Base-by-base conservation (phyloP, 2,888 invertebrate species). In the Phaonia tiefii region DNA sequence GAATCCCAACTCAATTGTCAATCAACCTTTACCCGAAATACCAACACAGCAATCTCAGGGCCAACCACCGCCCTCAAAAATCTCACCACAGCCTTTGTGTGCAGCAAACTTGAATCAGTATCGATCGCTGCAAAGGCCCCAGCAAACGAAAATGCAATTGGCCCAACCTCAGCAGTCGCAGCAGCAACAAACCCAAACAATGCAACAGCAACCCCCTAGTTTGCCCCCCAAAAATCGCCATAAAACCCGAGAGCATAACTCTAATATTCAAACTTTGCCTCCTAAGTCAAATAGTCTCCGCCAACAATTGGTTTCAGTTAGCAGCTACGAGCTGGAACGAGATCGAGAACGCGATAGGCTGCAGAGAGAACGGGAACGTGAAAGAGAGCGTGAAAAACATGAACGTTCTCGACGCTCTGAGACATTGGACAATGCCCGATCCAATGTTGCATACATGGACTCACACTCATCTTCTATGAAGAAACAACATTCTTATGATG, bases 71-170 rank as follows among this genome's bases (percentile, higher is more conserved):
- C 84, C 85, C 70, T 86, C 90, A 1, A 90, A 91, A 84, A 91
- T 90, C 79, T 88, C 89, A n/a, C 87, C 90, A 66, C 91, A 91
- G 83, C 91, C 91, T 20, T 84, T 91, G 26, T 91, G 90, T 74
- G 91, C 90, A 3, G 89, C 91, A 54, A 91, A 93, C 69, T 87
- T 93, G 5, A 90, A 90, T 42, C 93, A 93, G 84, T 93, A 93
- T 87, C 91, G 93, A 56, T 93, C 93, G 25, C 88, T 93, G 60
- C 93, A 93, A 85, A 90, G 93, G 0, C 93, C 93, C 0, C 87
- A 89, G 39, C 83, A 87, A 1, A 86, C 88, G 58, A 89, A 89
- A 81, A 49, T 89, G 72, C 87, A 90, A 79, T 79, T 87, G 22
- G 78, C 77, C 8, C 84, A 82, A 49, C 83, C 84, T 25, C 76